Evolutionary conservation across 2,888 invertebrate genomes (phyloP).

Genomic region (Andrena bicolor): DNA sequence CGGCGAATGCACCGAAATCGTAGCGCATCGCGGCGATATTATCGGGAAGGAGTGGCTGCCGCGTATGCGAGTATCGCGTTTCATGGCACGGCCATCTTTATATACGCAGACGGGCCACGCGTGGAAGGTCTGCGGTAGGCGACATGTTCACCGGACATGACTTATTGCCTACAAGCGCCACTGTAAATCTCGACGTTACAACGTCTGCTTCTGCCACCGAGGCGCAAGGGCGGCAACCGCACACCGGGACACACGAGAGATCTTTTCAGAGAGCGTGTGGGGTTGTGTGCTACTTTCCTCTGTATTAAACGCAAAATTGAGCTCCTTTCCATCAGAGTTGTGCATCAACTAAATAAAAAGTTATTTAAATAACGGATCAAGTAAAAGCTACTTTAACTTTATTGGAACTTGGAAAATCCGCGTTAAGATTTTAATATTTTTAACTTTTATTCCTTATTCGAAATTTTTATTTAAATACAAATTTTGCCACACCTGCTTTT

Average conservation of each 20-base stretch:
- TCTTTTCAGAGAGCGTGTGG: constrained; percentile 43
- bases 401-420: no score
- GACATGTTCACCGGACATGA: constrained; percentile 80
- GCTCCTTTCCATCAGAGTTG: constrained; percentile 4
- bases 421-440: no score
- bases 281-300: constrained; percentile 3
- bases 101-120: constrained; percentile 74
- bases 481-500: not conserved
- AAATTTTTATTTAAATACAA: no score
- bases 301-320: constrained; percentile 40
- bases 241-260: constrained; percentile 47
- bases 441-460: no score
- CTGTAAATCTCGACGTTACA: constrained; percentile 78
- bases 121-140: constrained; percentile 78
- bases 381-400: no score
- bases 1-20: constrained; percentile 58
- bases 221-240: constrained; percentile 64
- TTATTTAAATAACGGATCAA: no score
- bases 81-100: constrained; percentile 73
- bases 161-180: constrained; percentile 82
- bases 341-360: no score
- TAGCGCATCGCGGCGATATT: constrained; percentile 75
- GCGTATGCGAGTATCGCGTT: constrained; percentile 75
- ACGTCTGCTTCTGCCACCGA: constrained; percentile 64
- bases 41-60: constrained; percentile 78